Percentiles rank a stretch among this genome's conserved stretches.
Conservation (phyloP, 1,140 invertebrate genomes). For the Zaprionus tsacasi region DNA sequence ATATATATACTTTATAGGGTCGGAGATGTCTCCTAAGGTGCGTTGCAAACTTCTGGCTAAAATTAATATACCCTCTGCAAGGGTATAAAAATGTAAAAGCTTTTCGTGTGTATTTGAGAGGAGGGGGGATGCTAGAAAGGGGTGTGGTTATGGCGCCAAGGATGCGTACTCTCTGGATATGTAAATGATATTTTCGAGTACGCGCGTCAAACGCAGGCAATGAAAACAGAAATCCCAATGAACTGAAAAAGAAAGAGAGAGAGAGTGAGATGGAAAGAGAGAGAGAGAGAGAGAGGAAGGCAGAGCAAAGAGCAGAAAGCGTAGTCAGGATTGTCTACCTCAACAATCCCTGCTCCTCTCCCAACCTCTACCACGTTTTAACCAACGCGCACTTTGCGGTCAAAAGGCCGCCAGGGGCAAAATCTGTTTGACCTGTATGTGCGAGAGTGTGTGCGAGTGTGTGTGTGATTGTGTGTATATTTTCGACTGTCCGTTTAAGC, state of each 20-base stretch:
- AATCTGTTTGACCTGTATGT: slow-evolving; percentile 44
- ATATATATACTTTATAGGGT: too few species aligned
- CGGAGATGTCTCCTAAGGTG: too few species aligned
- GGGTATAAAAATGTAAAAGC: slow-evolving; percentile 76
- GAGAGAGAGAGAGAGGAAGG: background rate
- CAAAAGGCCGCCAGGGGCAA: slow-evolving; percentile 62
- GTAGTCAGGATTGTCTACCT: background rate
- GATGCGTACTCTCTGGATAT: slow-evolving; percentile 59
- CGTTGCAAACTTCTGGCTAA: too few species aligned
- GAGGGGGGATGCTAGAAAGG: background rate
- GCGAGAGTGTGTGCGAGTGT: background rate
- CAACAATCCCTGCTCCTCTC: background rate
- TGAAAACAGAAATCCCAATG: slow-evolving; percentile 43
- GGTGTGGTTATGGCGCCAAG: slow-evolving; percentile 17
- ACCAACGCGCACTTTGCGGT: slow-evolving; percentile 59
- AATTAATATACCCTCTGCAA: too few species aligned
- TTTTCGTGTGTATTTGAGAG: slow-evolving; percentile 61
- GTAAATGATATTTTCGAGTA: slow-evolving; percentile 82
- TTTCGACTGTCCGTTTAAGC: slow-evolving; percentile 56
- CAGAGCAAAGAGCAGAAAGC: background rate
- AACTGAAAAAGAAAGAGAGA: background rate
- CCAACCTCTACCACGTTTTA: background rate
- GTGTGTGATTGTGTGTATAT: slow-evolving; percentile 4
- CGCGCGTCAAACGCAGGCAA: slow-evolving; percentile 70
- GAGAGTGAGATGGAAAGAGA: background rate